Conservation (phyloP, 2,888 invertebrate species). For the Drosophila buzzatii region DNA sequence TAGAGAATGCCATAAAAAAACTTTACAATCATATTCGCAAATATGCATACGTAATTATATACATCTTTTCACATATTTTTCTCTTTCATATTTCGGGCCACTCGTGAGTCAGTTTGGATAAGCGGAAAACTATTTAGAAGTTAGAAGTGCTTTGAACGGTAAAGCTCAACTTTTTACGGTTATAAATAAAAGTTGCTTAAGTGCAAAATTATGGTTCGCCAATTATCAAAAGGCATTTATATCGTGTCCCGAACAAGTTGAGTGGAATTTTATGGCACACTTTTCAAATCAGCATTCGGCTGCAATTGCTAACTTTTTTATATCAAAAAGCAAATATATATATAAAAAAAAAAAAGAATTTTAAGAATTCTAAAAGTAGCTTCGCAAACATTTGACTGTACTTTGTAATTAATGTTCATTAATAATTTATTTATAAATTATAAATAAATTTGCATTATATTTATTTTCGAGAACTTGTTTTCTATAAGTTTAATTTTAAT, state of each 20-base stretch:
- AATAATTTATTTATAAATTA: too few relatives aligned
- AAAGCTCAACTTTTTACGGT: slow-evolving; percentile 35
- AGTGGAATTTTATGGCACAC: slow-evolving; percentile 11
- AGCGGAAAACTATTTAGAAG: slow-evolving; percentile 6
- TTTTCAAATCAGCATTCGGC: background rate
- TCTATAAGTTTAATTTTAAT: too few relatives aligned
- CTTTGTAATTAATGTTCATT: too few relatives aligned
- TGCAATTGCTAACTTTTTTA: background rate
- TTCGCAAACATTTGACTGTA: background rate
- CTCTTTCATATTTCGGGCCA: slow-evolving; percentile 12
- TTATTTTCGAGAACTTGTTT: too few relatives aligned
- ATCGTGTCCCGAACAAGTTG: slow-evolving; percentile 7
- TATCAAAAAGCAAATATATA: background rate
- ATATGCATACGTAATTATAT: slow-evolving; percentile 59
- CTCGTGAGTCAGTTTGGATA: slow-evolving; percentile 26
- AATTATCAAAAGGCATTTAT: slow-evolving; percentile 26
- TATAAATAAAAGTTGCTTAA: slow-evolving; percentile 32
- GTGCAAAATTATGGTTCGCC: slow-evolving; percentile 35
- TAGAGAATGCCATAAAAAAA: slow-evolving; percentile 57
- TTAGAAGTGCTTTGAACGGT: slow-evolving; percentile 30
- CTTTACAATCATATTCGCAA: slow-evolving; percentile 51
- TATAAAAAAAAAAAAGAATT: too few relatives aligned
- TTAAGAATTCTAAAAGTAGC: background rate
- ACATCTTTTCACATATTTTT: slow-evolving; percentile 3
- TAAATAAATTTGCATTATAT: too few relatives aligned